Evolutionary conservation across 1,140 invertebrate genomes (phyloP), one percentile per base, ranked within the genome.

Genomic region (Procambarus clarkii): DNA sequence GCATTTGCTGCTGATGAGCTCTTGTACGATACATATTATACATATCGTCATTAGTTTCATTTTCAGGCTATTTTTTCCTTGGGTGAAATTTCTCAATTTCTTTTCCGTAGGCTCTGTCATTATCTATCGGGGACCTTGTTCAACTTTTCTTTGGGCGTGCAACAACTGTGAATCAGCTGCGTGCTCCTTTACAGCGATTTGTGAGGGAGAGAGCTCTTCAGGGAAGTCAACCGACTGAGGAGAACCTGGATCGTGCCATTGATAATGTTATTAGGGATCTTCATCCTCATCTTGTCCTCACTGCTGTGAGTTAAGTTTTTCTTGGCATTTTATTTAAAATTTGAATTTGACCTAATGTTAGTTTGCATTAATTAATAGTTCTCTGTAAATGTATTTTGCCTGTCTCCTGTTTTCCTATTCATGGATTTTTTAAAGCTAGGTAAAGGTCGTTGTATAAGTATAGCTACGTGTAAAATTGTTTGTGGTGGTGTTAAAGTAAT

Each of bases 131-230:
- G 21, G 89, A 91, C 64, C 58, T 91, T 11, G 89, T 91, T 34
- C 89, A 91, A 24, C 77, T 91, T 44, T 91, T 90, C 88, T 91
- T 91, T 91, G 89, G 88, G 21, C 71, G 89, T 46, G 82, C 89
- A 50, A 91, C 82, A 79, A 91, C 89, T 64, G 82, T 85, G 45
- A 91, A 91, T 71, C 89, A 91, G 44, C 60, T 91, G 18, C 89
- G 89, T 13, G 58, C 71, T 24, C 89, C 89, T 13, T 69, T 91
- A 21, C 89, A 91, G 48, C 64, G 74, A 48, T 91, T 91, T 71
- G 74, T 91, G 45, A 77, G 89, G 46, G 89, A 91, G 82, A 71
- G 83, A 77, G 89, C 89, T 5, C 78, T 91, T 58, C 74, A 80
- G 44, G 89, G 89, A 46, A 84, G 48, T 45, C 81, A 91, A 48